Conservation (phyloP, 2,797 vertebrate species). For the Peromyscus attwateri region DNA sequence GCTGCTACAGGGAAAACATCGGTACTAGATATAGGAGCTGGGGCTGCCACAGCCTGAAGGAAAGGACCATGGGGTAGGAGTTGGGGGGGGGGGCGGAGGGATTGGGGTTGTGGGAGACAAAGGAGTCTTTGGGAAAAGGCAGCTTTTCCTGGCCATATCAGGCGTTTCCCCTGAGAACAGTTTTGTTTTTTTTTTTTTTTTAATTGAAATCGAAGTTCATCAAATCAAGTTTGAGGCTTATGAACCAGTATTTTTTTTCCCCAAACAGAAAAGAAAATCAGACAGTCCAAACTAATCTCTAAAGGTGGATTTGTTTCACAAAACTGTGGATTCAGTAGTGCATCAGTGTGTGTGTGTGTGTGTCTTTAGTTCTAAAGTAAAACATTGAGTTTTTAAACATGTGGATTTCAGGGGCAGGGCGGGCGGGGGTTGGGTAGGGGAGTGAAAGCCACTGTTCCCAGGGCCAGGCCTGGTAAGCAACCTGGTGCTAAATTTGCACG, state of each 20-base stretch:
- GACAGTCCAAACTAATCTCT: not conserved
- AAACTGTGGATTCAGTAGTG: not conserved
- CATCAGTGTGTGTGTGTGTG: not conserved
- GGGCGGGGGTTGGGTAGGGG: not conserved
- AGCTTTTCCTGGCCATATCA: not conserved
- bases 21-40: not conserved
- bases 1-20: no score
- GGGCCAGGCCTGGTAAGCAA: not conserved
- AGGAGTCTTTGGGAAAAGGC: no score
- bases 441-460: not conserved
- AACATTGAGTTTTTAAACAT: not conserved
- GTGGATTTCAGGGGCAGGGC: not conserved
- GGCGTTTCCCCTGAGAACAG: not conserved
- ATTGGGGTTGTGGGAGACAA: not conserved
- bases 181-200: not conserved
- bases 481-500: not conserved
- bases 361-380: not conserved
- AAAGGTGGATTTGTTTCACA: not conserved
- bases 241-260: not conserved
- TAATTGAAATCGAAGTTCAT: not conserved
- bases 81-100: rapidly evolving
- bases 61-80: not conserved
- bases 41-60: not conserved
- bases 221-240: not conserved
- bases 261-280: not conserved